phyloP scores from a whole-genome alignment of 2,113 vertebrate species.

The Chunga burmeisteri region DNA sequence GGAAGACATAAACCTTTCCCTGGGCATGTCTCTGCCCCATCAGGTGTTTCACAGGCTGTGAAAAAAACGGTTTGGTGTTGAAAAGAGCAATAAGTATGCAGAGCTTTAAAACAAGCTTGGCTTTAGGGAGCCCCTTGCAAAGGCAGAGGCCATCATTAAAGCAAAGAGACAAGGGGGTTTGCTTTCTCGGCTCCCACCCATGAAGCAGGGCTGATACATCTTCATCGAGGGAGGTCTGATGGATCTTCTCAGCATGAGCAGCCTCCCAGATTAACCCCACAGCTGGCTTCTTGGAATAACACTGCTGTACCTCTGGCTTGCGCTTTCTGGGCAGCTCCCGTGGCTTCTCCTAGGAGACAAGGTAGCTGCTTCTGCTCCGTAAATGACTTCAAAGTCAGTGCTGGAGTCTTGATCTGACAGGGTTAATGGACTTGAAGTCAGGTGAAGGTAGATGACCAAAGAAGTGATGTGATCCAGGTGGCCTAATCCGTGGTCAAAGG shows the following conservation, averaged over 20 bases:
- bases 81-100: neutral
- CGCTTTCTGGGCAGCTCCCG: neutral
- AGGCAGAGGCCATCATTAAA: neutral
- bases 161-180: neutral
- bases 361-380: neutral
- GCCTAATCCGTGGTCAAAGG: neutral
- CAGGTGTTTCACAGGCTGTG: neutral
- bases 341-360: neutral
- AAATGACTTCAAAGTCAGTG: neutral
- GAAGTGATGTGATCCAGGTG: neutral
- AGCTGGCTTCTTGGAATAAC: neutral
- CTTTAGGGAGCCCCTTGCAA: neutral
- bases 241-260: neutral
- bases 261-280: neutral
- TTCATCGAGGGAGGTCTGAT: neutral
- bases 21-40: too few species aligned
- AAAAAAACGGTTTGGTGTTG: neutral
- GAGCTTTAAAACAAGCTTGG: neutral
- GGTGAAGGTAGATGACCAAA: neutral
- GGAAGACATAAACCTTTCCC: neutral
- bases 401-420: neutral
- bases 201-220: neutral
- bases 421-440: neutral
- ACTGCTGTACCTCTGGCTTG: neutral
- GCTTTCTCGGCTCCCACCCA: neutral